Conservation (phyloP, 2,113 vertebrate species). For the Rhineura floridana region DNA sequence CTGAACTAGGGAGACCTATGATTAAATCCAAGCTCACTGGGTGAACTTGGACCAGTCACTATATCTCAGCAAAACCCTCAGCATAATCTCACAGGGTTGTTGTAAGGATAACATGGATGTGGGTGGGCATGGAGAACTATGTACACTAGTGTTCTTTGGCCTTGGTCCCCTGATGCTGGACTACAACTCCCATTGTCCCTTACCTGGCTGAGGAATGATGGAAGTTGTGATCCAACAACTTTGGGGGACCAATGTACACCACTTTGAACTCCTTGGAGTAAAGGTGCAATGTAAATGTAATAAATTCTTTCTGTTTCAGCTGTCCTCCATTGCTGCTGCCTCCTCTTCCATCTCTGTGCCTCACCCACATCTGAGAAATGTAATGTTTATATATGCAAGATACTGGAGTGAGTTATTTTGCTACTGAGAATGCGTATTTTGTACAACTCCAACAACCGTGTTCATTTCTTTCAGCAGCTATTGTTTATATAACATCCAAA, state of each 20-base stretch:
- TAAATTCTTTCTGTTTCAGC: not conserved
- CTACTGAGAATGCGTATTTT: not conserved
- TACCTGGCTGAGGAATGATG: no score
- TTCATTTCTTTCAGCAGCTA: not conserved
- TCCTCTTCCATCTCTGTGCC: not conserved
- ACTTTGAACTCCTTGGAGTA: not conserved
- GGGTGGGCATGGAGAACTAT: not conserved
- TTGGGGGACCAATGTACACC: no score
- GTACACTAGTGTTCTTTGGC: not conserved
- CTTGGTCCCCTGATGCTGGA: no score
- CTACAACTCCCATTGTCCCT: no score
- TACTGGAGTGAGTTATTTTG: not conserved
- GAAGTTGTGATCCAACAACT: no score
- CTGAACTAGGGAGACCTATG: not conserved
- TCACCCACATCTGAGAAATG: not conserved
- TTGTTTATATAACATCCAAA: not conserved
- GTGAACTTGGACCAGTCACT: not conserved
- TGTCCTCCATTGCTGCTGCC: not conserved
- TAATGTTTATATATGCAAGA: not conserved
- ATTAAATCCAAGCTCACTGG: no score
- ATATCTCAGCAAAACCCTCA: no score
- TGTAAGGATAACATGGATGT: not conserved
- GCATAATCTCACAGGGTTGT: not conserved
- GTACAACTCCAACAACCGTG: not conserved
- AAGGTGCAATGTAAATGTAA: not conserved